Evolutionary conservation across 2,113 vertebrate genomes (phyloP).

Genomic region (Vombatus ursinus): DNA sequence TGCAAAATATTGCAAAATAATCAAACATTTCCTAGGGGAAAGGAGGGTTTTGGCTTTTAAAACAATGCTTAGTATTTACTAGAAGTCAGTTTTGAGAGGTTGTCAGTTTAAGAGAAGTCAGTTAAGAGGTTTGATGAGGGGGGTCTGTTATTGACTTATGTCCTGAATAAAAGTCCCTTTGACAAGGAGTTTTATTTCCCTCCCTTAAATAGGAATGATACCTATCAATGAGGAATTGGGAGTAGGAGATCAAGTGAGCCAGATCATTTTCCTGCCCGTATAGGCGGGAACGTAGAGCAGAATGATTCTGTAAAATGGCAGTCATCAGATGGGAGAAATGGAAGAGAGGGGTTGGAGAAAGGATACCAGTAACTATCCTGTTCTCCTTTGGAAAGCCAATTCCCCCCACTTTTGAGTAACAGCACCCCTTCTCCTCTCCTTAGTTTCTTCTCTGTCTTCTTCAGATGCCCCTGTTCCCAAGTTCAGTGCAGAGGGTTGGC

Average conservation of each 20-base stretch:
- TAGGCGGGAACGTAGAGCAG: background rate
- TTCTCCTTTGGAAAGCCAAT: background rate
- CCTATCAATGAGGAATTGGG: background rate
- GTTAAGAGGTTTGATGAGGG: background rate
- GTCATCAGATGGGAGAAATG: background rate
- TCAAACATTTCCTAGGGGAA: background rate
- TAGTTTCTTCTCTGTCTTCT: background rate
- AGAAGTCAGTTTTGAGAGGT: background rate
- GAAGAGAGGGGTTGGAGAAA: background rate
- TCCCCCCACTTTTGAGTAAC: background rate
- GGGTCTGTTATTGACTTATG: background rate
- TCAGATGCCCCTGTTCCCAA: background rate
- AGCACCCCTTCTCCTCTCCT: background rate
- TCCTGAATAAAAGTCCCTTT: background rate
- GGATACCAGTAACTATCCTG: background rate
- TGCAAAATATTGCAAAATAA: background rate
- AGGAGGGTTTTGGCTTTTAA: background rate
- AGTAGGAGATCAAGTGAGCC: background rate
- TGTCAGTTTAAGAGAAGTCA: background rate
- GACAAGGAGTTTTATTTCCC: background rate
- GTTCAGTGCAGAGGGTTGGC: background rate
- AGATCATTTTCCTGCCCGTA: background rate
- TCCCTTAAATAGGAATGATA: background rate
- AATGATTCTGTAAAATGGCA: background rate
- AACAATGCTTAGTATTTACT: background rate